Conservation (phyloP, 2,797 vertebrate genomes). For the Sciaenops ocellatus region DNA sequence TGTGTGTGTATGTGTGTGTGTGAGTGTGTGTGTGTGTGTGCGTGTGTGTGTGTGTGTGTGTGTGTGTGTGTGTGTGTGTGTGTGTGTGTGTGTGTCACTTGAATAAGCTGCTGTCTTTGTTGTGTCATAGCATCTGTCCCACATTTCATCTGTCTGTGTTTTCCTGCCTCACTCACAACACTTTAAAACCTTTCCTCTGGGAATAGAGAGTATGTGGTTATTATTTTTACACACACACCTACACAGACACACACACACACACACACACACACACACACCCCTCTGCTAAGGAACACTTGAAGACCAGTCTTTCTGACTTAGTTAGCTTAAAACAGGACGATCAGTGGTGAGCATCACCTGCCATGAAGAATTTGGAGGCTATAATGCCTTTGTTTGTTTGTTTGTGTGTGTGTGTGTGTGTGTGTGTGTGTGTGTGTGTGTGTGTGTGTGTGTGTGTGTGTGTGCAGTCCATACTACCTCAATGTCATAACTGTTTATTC, state of each 20-base stretch:
- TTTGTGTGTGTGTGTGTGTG: constrained; percentile 15
- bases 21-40: no score
- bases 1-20: no score
- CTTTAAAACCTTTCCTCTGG: constrained; percentile 42
- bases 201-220: constrained; percentile 28
- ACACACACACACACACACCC: background rate
- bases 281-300: background rate
- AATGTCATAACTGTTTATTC: background rate
- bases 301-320: constrained; percentile 16
- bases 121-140: constrained; percentile 46
- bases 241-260: background rate
- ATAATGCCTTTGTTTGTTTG: background rate
- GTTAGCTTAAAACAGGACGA: constrained; percentile 15
- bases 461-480: constrained; percentile 12
- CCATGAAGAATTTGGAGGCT: constrained; percentile 13
- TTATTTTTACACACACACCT: constrained; percentile 17
- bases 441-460: constrained; percentile 2
- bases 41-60: background rate
- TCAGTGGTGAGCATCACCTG: constrained; percentile 16
- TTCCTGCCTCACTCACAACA: constrained; percentile 30
- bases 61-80: no score
- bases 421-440: constrained; percentile 4
- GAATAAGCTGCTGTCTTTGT: constrained; percentile 47
- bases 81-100: constrained; percentile 40
- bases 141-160: constrained; percentile 45